Evolutionary conservation across 2,888 invertebrate species (phyloP), one percentile per base, ranked within the genome.

Genomic region (Cerastoderma edule): DNA sequence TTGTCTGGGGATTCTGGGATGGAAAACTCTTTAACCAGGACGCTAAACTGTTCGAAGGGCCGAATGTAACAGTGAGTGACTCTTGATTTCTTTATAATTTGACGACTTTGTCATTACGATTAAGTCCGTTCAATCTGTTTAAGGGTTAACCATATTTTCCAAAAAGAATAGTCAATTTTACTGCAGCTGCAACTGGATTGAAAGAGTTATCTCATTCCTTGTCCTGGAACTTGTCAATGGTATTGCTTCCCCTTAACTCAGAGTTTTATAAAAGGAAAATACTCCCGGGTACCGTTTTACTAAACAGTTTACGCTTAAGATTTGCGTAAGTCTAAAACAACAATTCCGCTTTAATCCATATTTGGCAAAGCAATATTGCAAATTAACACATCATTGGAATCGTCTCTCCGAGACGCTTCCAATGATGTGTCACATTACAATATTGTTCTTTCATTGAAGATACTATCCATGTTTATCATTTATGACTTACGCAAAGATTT

Each of bases 1-100:
- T 81, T 13, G 35, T 87, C 13, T 88, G 88, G 88, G 86, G 85
- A 16, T 85, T 86, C 67, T 87, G 84, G 81, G 80, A 85, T 48
- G 70, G 78, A 6, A 63, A 71, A 33, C 56, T 80, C 35, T 69
- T 63, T 30, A 67, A 72, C 10, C 54, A 69, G 2, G 69, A 67
- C 8, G 67, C 75, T 1, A 76, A 83, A 19, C 67, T 88, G 0
- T 75, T 85, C 48, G 80, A 84, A 32, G 87, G 87, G 22, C 70
- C 77, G 1, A 75, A 75, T 64, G 70, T 82, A 10, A 80, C 80
- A 67, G 85, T 83, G 72, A 44, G 46, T 27, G 48, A 22, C 24
- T 48, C 48, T 48, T 48, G 48, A 48, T 48, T 28, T 60, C n/a
- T 19, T 54, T 54, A 54, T 10, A 13, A 32, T 10, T 33, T 60